phyloP scores from a whole-genome alignment of 1,140 invertebrate genomes.

The Orius laevigatus region DNA sequence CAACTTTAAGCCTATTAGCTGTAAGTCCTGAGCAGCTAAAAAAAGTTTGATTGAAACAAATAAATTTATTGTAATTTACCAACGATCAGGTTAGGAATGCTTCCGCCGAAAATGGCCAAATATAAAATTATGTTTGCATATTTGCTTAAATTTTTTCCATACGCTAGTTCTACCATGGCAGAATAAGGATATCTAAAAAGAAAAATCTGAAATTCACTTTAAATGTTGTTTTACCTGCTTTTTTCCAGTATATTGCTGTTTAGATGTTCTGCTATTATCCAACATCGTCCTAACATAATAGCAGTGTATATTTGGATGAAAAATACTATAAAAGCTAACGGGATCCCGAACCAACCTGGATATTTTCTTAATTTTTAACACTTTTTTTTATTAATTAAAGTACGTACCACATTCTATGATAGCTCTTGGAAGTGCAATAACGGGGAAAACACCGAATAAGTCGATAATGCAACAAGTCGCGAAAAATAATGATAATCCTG shows the following conservation, averaged over 20 bases:
- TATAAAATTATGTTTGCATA: slow-evolving; percentile 50
- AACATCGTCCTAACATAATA: slow-evolving; percentile 50
- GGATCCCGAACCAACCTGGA: slow-evolving; percentile 50
- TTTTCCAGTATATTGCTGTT: slow-evolving; percentile 46
- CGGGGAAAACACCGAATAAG: slow-evolving; percentile 63
- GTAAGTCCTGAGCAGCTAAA: slow-evolving; percentile 54
- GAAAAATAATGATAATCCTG: slow-evolving; percentile 45
- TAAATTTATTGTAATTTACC: slow-evolving; percentile 30
- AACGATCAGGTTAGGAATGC: slow-evolving; percentile 58
- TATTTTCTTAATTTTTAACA: too few relatives aligned
- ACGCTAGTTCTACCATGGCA: slow-evolving; percentile 54
- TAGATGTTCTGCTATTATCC: slow-evolving; percentile 49
- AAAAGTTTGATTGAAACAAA: slow-evolving; percentile 9
- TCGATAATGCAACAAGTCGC: slow-evolving; percentile 58
- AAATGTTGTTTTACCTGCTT: slow-evolving; percentile 32
- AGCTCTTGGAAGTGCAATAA: slow-evolving; percentile 50
- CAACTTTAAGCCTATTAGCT: slow-evolving; percentile 50
- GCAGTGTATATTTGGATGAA: slow-evolving; percentile 59
- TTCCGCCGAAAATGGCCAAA: slow-evolving; percentile 51
- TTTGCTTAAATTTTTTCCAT: slow-evolving; percentile 36
- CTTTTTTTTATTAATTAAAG: background rate
- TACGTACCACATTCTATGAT: slow-evolving; percentile 51
- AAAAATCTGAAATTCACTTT: slow-evolving; percentile 5
- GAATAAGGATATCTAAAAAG: slow-evolving; percentile 49
- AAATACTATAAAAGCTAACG: slow-evolving; percentile 46